Percentiles rank a stretch among this genome's conserved stretches.
These are phyloP conservation scores for Thalassoma bifasciatum DNA, from an alignment of 2,113 vertebrate genomes.

Conservation along the genomic window DNA sequence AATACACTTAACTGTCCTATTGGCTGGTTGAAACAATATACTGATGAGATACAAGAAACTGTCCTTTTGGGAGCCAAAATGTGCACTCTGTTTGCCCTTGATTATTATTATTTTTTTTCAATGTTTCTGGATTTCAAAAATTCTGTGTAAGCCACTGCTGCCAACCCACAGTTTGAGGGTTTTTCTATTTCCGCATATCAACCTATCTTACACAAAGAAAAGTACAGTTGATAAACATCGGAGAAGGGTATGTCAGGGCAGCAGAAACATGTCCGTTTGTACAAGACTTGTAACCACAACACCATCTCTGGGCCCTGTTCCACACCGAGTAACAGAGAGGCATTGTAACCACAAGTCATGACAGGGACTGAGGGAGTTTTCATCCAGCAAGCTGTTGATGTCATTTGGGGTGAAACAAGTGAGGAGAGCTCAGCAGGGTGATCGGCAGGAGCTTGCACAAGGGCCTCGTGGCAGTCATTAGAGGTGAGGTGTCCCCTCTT, in stretches of 20 bases:
- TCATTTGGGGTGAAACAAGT: background rate
- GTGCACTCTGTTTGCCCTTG: no score
- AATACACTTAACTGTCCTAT: no score
- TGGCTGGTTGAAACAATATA: no score
- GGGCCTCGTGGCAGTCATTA: background rate
- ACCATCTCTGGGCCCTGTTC: conserved; percentile 9
- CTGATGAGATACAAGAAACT: no score
- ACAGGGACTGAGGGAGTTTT: background rate
- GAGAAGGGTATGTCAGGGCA: background rate
- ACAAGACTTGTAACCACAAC: background rate
- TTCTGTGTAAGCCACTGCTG: no score
- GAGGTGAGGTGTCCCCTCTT: conserved; percentile 6
- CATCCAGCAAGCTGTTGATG: background rate
- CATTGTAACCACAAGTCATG: conserved; percentile 36
- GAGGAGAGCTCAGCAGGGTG: background rate
- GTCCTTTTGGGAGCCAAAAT: no score
- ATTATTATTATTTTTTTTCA: no score
- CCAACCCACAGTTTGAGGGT: no score
- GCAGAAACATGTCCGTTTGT: background rate
- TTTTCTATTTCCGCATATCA: no score
- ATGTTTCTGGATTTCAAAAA: no score
- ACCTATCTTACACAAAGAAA: no score
- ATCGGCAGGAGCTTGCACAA: conserved; percentile 21
- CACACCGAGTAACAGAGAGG: conserved; percentile 5
- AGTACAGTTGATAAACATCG: background rate